These are phyloP conservation scores for Moxostoma hubbsi DNA, from an alignment of 2,797 vertebrate genomes.

Conservation along the genomic window DNA sequence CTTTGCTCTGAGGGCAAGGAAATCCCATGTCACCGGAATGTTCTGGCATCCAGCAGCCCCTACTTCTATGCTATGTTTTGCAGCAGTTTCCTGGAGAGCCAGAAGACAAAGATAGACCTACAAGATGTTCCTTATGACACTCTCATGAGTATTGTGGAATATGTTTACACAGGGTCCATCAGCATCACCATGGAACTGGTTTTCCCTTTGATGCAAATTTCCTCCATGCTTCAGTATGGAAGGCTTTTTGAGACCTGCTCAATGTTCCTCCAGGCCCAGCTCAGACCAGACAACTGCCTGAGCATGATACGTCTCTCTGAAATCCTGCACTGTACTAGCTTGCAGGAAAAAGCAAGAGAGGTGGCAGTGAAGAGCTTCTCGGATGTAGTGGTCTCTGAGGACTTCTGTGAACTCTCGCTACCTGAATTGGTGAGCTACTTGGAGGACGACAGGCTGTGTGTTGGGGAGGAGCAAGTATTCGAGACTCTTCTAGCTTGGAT, in stretches of 20 bases:
- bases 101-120: slow-evolving; percentile 80
- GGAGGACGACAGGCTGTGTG: slow-evolving; percentile 90
- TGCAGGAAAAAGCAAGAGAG: slow-evolving; percentile 83
- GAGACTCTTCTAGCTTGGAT: slow-evolving; percentile 92
- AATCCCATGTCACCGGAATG: slow-evolving; percentile 90
- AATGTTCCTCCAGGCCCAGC: slow-evolving; percentile 85
- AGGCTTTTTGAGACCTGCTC: slow-evolving; percentile 91
- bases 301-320: slow-evolving; percentile 90
- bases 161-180: slow-evolving; percentile 89
- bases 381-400: slow-evolving; percentile 85
- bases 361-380: slow-evolving; percentile 88
- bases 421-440: slow-evolving; percentile 88
- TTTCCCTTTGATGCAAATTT: slow-evolving; percentile 85
- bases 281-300: slow-evolving; percentile 91
- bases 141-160: slow-evolving; percentile 83
- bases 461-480: slow-evolving; percentile 94
- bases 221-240: slow-evolving; percentile 90
- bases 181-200: slow-evolving; percentile 83
- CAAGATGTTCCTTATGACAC: slow-evolving; percentile 75
- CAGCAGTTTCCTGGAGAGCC: slow-evolving; percentile 85
- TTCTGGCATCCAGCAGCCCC: slow-evolving; percentile 93
- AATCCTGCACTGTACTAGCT: slow-evolving; percentile 82
- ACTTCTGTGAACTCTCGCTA: slow-evolving; percentile 88
- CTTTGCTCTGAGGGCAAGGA: slow-evolving; percentile 81
- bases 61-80: slow-evolving; percentile 99